Base-by-base conservation (phyloP, 2,888 invertebrate species). In the Clanis bilineata region DNA sequence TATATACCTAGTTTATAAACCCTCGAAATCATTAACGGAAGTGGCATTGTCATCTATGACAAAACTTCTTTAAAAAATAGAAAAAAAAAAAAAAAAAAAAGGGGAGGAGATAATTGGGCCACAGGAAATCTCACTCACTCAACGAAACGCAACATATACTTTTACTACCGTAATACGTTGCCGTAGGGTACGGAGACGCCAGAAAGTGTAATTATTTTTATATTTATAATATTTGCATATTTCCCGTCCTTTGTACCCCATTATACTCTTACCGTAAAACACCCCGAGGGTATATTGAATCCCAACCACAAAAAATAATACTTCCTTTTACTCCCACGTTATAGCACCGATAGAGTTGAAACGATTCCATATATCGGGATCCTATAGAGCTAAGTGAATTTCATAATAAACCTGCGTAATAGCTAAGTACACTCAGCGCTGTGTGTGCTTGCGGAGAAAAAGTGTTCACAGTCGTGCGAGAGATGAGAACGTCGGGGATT, bases 331-430 rank as follows among this genome's bases (percentile, higher is more conserved):
- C 7, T 18, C 3, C 23, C 23, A 25, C 25, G n/a, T n/a, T 45
- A 28, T 10, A 32, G 18, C 18, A 18, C 32, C 32, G 15, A 51
- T 51, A 18, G 45, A 23, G 51, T 18, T 15, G 9, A 18, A 51
- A 32, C 32, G 51, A 32, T 18, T 22, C 22, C 12, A 18, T 32
- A 51, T 4, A 51, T 51, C 51, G 51, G 9, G 28, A 28, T 51
- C 28, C 18, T 32, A 51, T 51, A 51, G 51, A 18, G 51, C 51
- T 51, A 51, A 51, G 51, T 32, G 51, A 51, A 32, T 51, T 51
- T 51, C 32, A 51, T 51, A 51, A 51, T 51, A 51, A 51, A 51
- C 28, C 28, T 51, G 51, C 51, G 51, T 51, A 51, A 51, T 51
- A 51, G 51, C 51, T 4, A 18, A 51, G 51, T 21, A 51, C 51